Evolutionary conservation across 2,797 vertebrate genomes (phyloP).

Genomic region (Atherinosoma microstoma): DNA sequence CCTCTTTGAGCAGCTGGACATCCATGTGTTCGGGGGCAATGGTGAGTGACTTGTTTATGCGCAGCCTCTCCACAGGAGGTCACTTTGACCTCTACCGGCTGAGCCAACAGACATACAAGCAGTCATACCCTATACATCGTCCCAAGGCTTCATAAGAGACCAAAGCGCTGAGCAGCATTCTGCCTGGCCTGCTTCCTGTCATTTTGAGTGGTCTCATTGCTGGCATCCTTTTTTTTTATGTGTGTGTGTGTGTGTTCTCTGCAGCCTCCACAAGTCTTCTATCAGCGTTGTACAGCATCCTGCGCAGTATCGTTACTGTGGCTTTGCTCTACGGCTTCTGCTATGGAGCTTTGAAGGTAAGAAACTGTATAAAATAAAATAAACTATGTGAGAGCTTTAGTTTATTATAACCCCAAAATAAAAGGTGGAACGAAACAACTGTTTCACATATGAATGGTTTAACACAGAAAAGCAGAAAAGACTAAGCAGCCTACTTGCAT

Average conservation of each 20-base stretch:
- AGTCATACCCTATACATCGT: conserved; percentile 12
- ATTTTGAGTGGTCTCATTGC: conserved; percentile 27
- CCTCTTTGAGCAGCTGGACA: conserved; percentile 98
- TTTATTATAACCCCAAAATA: too few species aligned
- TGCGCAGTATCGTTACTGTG: conserved; percentile 95
- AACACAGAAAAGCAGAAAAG: too few species aligned
- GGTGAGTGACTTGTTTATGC: conserved; percentile 82
- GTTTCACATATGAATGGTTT: too few species aligned
- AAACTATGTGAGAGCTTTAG: too few species aligned
- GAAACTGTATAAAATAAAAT: too few species aligned
- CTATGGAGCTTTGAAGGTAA: conserved; percentile 96
- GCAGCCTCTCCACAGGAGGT: conserved; percentile 10
- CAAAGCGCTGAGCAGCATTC: conserved; percentile 53
- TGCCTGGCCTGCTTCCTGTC: conserved; percentile 30
- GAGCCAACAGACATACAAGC: conserved; percentile 5
- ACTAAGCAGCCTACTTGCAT: too few species aligned
- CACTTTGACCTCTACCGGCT: conserved; percentile 41
- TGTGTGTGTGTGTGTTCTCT: conserved; percentile 33
- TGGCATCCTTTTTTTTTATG: conserved; percentile 33
- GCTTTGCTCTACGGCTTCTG: conserved; percentile 96
- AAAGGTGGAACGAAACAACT: too few species aligned
- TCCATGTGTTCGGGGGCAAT: conserved; percentile 98
- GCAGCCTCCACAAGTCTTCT: conserved; percentile 96
- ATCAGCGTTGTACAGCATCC: conserved; percentile 94
- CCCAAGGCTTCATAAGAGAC: conserved; percentile 14